Base-by-base conservation (phyloP, 2,797 vertebrate genomes). In the Pteropus rufus region DNA sequence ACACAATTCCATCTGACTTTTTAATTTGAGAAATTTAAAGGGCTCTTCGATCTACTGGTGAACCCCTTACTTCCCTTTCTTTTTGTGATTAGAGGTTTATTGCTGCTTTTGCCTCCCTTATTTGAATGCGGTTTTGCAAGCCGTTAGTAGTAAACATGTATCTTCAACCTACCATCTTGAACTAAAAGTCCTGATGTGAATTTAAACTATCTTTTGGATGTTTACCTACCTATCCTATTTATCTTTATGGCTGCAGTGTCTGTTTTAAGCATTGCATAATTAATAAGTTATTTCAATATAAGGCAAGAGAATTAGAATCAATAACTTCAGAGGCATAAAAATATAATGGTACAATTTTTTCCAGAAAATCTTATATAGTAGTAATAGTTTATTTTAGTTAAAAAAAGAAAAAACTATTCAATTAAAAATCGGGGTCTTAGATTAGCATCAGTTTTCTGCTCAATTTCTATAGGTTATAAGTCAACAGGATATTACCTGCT, bases 281-380 rank as follows among this genome's bases (percentile, higher is more conserved):
- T 93, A 83, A 58, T 83, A 75, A 96, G 60, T 93, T 94, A 82
- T 95, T 96, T 95, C 75, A 93, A 12, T 94, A 89, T 76, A 81
- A 96, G 60, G 31, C n/a, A 81, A 84, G 73, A 91, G 60, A 97
- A 93, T 92, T 88, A 84, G 44, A 91, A 62, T 56, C 80, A 89
- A 52, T 87, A 92, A 81, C 41, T 56, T 95, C 36, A 94, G 34
- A 95, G 49, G 29, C 65, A 52, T 91, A 92, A 92, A 88, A 54
- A 84, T 84, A 58, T 18, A 39, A 56, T 87, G 41, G n/a, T 41
- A 75, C 31, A 67, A 9, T 56, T 72, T 49, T 80, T 62, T 56
- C 3, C 54, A 84, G n/a, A 89, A 84, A 94, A 77, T 83, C 15
- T 72, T 89, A 1, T 92, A 31, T 64, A 89, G 36, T 44, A 91